phyloP scores from a whole-genome alignment of 2,113 vertebrate species.

The Microtus ochrogaster region DNA sequence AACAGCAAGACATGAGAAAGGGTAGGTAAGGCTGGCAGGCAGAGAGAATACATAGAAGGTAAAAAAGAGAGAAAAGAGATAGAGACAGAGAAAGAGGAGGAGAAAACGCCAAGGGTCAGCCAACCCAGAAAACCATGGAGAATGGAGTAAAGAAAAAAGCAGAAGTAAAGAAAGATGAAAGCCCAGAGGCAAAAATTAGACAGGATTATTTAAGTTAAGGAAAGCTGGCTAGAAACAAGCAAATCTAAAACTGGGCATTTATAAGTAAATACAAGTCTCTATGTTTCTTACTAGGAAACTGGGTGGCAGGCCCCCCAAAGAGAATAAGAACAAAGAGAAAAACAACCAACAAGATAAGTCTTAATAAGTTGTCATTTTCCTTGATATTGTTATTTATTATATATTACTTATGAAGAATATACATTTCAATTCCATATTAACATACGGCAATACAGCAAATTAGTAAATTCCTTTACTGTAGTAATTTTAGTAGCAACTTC shows the following conservation, averaged over 20 bases:
- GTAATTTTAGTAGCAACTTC: background rate
- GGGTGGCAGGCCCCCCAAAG: background rate
- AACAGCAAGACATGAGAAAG: background rate
- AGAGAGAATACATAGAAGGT: background rate
- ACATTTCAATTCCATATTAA: background rate
- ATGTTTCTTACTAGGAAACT: background rate
- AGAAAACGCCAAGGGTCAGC: background rate
- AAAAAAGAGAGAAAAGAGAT: too few species aligned
- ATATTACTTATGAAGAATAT: conserved; percentile 42
- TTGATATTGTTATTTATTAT: background rate
- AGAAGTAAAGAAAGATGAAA: background rate
- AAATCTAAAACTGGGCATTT: background rate
- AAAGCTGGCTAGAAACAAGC: background rate
- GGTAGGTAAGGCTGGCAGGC: too few species aligned
- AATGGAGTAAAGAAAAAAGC: background rate
- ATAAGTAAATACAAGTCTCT: background rate
- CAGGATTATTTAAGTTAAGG: background rate
- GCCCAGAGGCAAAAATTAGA: background rate
- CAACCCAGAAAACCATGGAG: background rate
- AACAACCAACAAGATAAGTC: background rate
- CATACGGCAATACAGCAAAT: background rate
- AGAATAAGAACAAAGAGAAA: background rate
- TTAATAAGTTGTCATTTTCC: background rate
- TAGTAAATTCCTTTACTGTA: background rate
- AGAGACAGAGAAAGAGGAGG: background rate